These are phyloP conservation scores for Pachyrhynchus sulphureomaculatus DNA, from an alignment of 1,140 invertebrate genomes.

Conservation along the genomic window DNA sequence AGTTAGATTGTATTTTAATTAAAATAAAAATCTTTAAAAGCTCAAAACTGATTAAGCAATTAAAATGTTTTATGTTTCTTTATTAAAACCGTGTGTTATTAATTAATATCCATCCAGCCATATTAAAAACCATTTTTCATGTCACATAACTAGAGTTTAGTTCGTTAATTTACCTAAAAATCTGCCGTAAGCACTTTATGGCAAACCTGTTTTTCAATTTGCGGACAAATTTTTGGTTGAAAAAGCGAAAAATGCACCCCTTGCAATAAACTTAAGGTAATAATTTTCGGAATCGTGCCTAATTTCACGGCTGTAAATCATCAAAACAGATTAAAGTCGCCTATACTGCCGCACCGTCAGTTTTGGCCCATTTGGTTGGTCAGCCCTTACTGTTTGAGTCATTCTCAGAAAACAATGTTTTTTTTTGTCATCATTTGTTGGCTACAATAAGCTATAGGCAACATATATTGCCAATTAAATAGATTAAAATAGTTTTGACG, in stretches of 20 bases:
- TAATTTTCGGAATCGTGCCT: slow-evolving; percentile 24
- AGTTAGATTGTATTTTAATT: too few species aligned
- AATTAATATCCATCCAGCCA: too few species aligned
- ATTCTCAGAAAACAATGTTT: neutral
- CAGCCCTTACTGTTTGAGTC: neutral
- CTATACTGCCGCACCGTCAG: slow-evolving; percentile 15
- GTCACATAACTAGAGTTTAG: neutral
- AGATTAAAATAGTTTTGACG: too few species aligned
- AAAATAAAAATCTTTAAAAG: too few species aligned
- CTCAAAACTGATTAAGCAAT: too few species aligned
- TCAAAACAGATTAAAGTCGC: slow-evolving; percentile 22
- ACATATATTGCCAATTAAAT: too few species aligned
- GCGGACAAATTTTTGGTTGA: slow-evolving; percentile 19
- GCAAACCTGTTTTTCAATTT: slow-evolving; percentile 20
- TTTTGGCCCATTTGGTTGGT: slow-evolving; percentile 20
- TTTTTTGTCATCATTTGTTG: too few species aligned
- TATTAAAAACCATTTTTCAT: too few species aligned
- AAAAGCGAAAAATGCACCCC: slow-evolving; percentile 24
- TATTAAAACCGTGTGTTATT: too few species aligned
- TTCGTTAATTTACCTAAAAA: slow-evolving; percentile 5
- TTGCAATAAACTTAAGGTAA: slow-evolving; percentile 23
- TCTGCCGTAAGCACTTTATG: slow-evolving; percentile 20
- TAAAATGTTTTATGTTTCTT: too few species aligned
- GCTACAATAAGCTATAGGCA: too few species aligned
- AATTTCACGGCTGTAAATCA: slow-evolving; percentile 26